Evolutionary conservation across 1,140 invertebrate genomes (phyloP), one percentile per base, ranked within the genome.

Genomic region (Drosophila kohkoa): DNA sequence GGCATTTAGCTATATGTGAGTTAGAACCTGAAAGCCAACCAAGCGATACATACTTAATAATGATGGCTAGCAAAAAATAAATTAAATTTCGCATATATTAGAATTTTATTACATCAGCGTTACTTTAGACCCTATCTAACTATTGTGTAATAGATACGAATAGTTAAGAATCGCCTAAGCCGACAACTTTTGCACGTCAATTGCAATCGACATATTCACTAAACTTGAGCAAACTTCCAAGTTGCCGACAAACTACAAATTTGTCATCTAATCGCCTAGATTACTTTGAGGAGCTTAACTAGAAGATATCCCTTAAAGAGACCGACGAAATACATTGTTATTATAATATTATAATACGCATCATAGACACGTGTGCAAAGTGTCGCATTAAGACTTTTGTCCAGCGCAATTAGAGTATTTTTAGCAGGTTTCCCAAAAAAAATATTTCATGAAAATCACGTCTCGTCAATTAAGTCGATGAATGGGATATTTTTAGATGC

Each of bases 351-450:
- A 20, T 20, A 25, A 25, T 25, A 25, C 20, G 0, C 6, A 38
- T 3, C 10, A 11, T 10, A 38, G 5, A 32, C 35, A 38, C 35
- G 35, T 38, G 35, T 2, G 6, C 35, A 10, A 38, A 8, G 35
- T 38, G 35, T 38, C 35, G 6, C 35, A 38, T 38, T 38, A 38
- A 10, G 35, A 38, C 35, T 38, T 25, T 38, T 71, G 52, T 46
- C 45, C 52, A 49, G 64, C 41, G 54, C 62, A 81, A 83, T 83
- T 83, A 74, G 73, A 67, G 69, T 81, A 86, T 76, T 86, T 88
- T 82, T 70, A 82, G 79, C 59, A 54, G 59, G 20, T 41, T 45
- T 15, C 15, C 25, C 49, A 54, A 64, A 55, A 57, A 54, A 64
- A 55, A 48, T 49, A 35, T 35, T 48, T 35, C 13, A 72, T 58